These are phyloP conservation scores for Synodontis membranacea DNA, from an alignment of 2,113 vertebrate genomes.

Conservation along the genomic window DNA sequence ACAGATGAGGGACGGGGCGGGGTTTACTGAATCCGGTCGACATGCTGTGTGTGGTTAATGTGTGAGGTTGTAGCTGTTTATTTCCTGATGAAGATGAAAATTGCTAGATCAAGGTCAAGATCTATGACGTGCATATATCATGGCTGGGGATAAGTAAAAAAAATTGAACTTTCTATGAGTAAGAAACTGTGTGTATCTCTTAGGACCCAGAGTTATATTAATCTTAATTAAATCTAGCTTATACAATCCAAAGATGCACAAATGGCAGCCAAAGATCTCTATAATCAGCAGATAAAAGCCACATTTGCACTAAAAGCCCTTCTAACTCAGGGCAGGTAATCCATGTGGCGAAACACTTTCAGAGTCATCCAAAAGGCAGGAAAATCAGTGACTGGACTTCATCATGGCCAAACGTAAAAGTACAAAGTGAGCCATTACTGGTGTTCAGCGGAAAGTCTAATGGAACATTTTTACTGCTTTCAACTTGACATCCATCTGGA, in stretches of 20 bases:
- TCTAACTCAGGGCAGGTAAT: neutral
- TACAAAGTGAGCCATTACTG: slow-evolving; percentile 18
- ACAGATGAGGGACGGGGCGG: neutral
- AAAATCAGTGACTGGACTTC: slow-evolving; percentile 12
- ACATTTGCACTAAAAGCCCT: neutral
- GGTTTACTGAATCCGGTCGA: neutral
- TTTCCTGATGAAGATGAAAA: neutral
- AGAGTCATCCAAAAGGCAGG: slow-evolving; percentile 20
- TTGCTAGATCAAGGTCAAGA: neutral
- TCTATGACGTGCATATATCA: neutral
- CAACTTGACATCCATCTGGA: slow-evolving; percentile 7
- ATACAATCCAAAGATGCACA: neutral
- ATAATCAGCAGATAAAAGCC: neutral
- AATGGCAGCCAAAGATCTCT: neutral
- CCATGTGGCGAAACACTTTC: slow-evolving; percentile 5
- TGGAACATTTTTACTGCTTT: slow-evolving; percentile 45
- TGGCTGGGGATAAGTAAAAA: neutral
- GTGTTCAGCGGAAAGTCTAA: slow-evolving; percentile 36
- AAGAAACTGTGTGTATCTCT: neutral
- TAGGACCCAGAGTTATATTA: neutral
- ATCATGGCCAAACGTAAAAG: slow-evolving; percentile 19
- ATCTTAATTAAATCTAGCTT: neutral
- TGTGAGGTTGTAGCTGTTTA: neutral
- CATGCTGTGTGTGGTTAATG: neutral
- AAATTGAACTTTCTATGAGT: neutral